phyloP scores from a whole-genome alignment of 1,140 invertebrate species.

The Himalopsyche phryganea region DNA sequence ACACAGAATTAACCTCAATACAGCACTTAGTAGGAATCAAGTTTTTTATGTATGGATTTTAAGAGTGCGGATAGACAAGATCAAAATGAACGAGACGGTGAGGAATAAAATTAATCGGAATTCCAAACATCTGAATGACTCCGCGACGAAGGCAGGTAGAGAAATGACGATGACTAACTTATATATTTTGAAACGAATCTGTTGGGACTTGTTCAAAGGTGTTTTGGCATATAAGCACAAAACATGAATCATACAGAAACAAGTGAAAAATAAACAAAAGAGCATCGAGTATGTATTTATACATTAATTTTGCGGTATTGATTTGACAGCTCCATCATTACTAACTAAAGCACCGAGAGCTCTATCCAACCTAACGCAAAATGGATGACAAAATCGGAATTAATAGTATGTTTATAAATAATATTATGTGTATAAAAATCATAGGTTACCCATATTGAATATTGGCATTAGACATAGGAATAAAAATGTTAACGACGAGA shows the following conservation, averaged over 20 bases:
- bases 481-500: no score
- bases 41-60: constrained; percentile 20
- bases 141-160: constrained; percentile 9
- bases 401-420: no score
- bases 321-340: no score
- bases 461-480: no score
- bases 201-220: no score
- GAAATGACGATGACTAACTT: constrained; percentile 14
- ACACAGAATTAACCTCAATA: constrained; percentile 27
- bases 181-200: background rate
- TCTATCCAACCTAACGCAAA: no score
- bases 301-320: no score
- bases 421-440: no score
- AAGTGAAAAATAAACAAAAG: background rate
- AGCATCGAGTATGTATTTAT: background rate
- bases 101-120: constrained; percentile 28
- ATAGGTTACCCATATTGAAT: no score
- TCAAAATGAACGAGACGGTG: constrained; percentile 9
- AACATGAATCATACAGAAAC: background rate
- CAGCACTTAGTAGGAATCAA: constrained; percentile 26
- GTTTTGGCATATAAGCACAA: background rate
- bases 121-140: constrained; percentile 25
- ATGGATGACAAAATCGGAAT: no score
- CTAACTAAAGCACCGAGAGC: no score
- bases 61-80: no score